These are phyloP conservation scores for Abrostola tripartita DNA, from an alignment of 2,888 invertebrate genomes.

Conservation along the genomic window DNA sequence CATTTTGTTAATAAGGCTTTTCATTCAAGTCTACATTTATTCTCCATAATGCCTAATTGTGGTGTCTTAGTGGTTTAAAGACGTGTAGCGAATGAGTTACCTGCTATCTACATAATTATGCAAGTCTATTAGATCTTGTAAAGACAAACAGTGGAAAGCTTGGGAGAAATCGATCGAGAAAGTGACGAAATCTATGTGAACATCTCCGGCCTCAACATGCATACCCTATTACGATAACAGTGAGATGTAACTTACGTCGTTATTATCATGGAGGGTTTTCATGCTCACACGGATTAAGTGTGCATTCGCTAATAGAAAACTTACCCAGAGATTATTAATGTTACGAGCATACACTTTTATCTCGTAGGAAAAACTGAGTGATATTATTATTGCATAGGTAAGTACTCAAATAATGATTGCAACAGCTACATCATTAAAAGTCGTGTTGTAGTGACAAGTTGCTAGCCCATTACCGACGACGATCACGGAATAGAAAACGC, in stretches of 20 bases:
- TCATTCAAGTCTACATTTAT: constrained; percentile 28
- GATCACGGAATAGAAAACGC: constrained; percentile 6
- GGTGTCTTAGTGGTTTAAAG: constrained; percentile 28
- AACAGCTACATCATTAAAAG: background rate
- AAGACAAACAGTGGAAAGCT: constrained; percentile 69
- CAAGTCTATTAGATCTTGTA: constrained; percentile 54
- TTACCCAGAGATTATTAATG: background rate
- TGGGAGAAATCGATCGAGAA: constrained; percentile 81
- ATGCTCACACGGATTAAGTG: constrained; percentile 18
- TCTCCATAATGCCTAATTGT: constrained; percentile 40
- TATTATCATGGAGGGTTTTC: constrained; percentile 17
- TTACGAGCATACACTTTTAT: background rate
- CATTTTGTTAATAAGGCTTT: constrained; percentile 11
- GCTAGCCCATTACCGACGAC: background rate
- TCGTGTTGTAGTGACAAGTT: constrained; percentile 2
- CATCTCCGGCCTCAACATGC: constrained; percentile 54
- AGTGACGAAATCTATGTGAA: constrained; percentile 77
- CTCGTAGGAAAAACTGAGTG: too few species aligned
- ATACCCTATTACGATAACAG: constrained; percentile 33
- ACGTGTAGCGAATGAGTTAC: constrained; percentile 47
- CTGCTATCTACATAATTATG: constrained; percentile 45
- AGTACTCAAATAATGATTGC: background rate
- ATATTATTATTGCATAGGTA: too few species aligned
- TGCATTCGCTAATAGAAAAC: background rate
- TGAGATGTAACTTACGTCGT: background rate